Evolutionary conservation across 2,797 vertebrate genomes (phyloP).

Genomic region (Anomalospiza imberbis): DNA sequence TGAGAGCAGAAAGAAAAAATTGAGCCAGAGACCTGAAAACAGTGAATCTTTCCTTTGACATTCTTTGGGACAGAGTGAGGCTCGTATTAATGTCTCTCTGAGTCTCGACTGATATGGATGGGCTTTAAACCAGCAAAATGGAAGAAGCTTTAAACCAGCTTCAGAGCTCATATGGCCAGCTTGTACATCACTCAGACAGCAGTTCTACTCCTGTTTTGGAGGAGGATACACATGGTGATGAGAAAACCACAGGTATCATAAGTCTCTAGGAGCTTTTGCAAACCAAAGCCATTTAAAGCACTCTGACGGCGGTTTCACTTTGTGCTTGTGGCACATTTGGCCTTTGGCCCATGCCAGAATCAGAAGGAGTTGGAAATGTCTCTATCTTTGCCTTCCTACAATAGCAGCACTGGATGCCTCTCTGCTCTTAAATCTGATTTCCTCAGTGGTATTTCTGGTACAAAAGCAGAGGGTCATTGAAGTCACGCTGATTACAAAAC

Average conservation of each 20-base stretch:
- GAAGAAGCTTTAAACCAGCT: not conserved
- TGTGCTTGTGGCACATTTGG: not conserved
- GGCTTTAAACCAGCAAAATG: not conserved
- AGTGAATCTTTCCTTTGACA: not conserved
- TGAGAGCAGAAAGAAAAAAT: not conserved
- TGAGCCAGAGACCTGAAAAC: not conserved
- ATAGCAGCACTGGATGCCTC: rapidly evolving
- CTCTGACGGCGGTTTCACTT: not conserved
- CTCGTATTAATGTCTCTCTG: rapidly evolving
- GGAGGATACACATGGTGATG: not conserved
- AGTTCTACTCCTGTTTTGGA: not conserved
- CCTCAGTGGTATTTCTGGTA: not conserved
- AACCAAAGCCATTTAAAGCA: not conserved
- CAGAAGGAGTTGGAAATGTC: not conserved
- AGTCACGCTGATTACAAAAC: not conserved
- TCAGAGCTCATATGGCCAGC: not conserved
- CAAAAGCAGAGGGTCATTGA: not conserved
- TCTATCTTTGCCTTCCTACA: not conserved
- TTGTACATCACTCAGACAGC: not conserved
- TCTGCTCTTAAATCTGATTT: not conserved
- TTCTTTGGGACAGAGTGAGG: not conserved
- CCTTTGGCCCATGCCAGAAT: not conserved
- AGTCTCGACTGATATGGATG: not conserved
- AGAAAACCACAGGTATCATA: not conserved
- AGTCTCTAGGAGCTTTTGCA: not conserved